A percentile compares a stretch with the other conserved stretches of the same genome.
phyloP scores from a whole-genome alignment of 1,140 invertebrate species.

The Micrasema longulum region DNA sequence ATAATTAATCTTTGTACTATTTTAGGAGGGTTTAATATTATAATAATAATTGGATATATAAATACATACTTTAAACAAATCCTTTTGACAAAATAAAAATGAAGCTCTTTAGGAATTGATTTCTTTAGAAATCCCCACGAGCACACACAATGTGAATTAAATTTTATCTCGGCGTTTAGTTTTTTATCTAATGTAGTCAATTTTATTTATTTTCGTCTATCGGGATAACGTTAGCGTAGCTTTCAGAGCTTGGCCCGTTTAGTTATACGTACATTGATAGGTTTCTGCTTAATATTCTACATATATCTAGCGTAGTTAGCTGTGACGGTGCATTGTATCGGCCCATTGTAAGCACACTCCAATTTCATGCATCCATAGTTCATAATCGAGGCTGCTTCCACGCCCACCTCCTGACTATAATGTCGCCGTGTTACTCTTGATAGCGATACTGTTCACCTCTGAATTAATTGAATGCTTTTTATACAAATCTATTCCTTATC shows the following conservation, averaged over 20 bases:
- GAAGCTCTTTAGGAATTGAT: too few relatives aligned
- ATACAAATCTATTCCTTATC: too few relatives aligned
- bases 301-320: slow-evolving; percentile 9
- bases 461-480: not conserved
- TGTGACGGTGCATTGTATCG: slow-evolving; percentile 17
- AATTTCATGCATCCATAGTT: slow-evolving; percentile 51
- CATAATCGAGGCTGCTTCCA: slow-evolving; percentile 39
- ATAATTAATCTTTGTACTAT: too few relatives aligned
- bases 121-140: too few relatives aligned
- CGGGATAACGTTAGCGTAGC: not conserved
- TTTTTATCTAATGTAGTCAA: not conserved
- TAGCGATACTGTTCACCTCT: not conserved
- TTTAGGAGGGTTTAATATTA: too few relatives aligned
- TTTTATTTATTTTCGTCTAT: not conserved
- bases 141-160: not conserved
- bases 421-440: not conserved
- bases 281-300: too few relatives aligned
- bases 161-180: not conserved
- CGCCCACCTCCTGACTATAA: slow-evolving; percentile 7
- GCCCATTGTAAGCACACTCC: slow-evolving; percentile 45
- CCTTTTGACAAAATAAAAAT: too few relatives aligned
- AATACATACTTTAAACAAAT: too few relatives aligned
- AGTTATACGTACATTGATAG: not conserved
- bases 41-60: too few relatives aligned
- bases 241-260: not conserved